These are phyloP conservation scores for Zaprionus lineosus DNA, from an alignment of 2,888 invertebrate genomes.

Conservation along the genomic window DNA sequence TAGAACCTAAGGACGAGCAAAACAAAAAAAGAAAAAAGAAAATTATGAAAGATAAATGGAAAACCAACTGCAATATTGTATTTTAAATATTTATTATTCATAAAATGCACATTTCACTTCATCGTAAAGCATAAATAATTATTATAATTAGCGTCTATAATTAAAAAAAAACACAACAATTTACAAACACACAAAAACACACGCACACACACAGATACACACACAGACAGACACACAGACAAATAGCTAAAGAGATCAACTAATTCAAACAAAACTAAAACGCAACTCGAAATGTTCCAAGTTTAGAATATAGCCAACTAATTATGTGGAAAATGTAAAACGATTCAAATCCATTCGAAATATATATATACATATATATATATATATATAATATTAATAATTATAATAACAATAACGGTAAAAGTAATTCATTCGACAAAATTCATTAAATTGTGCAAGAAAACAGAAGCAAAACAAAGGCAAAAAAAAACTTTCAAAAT, in stretches of 20 bases:
- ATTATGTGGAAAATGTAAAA: conserved; percentile 55
- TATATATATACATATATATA: conserved; percentile 3
- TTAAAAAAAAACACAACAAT: conserved; percentile 53
- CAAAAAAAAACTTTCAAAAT: conserved; percentile 21
- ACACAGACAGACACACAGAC: too few species aligned
- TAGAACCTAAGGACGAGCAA: too few species aligned
- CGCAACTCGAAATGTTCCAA: conserved; percentile 75
- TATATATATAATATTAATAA: conserved; percentile 25
- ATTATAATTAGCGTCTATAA: conserved; percentile 65
- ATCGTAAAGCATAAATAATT: conserved; percentile 39
- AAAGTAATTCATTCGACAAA: conserved; percentile 18
- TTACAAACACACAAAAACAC: conserved; percentile 21
- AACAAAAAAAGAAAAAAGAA: conserved; percentile 35
- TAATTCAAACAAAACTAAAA: conserved; percentile 43
- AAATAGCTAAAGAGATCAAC: conserved; percentile 30
- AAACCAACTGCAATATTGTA: conserved; percentile 74
- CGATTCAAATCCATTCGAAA: neutral
- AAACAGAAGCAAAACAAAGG: conserved; percentile 52
- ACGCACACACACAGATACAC: too few species aligned
- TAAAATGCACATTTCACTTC: conserved; percentile 55
- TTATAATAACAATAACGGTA: neutral
- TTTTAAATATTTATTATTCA: conserved; percentile 77
- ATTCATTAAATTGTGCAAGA: conserved; percentile 60
- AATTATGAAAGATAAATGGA: conserved; percentile 36
- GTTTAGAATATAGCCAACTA: conserved; percentile 72